These are phyloP conservation scores for Coregonus ussuriensis DNA, from an alignment of 2,797 vertebrate species.

Conservation along the genomic window DNA sequence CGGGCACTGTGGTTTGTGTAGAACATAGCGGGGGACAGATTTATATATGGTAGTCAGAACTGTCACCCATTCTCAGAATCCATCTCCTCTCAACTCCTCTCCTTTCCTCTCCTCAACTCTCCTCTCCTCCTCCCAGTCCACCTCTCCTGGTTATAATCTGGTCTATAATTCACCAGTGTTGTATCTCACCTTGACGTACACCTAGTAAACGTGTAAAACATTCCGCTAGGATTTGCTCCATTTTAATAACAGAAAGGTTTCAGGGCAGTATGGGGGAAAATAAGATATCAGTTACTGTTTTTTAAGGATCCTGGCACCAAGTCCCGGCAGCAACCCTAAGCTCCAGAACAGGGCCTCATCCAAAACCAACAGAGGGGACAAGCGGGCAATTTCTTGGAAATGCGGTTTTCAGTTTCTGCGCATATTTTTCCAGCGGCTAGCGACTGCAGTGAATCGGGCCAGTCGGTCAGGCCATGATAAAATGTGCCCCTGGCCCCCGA, in stretches of 20 bases:
- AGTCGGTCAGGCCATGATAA: slow-evolving; percentile 63
- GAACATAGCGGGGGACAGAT: slow-evolving; percentile 55
- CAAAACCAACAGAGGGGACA: slow-evolving; percentile 80
- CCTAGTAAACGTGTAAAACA: slow-evolving; percentile 81
- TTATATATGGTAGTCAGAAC: slow-evolving; percentile 64
- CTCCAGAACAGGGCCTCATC: slow-evolving; percentile 62
- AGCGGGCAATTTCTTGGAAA: slow-evolving; percentile 68
- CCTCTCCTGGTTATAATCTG: slow-evolving; percentile 71
- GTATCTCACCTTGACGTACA: slow-evolving; percentile 81
- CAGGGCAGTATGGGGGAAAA: slow-evolving; percentile 46
- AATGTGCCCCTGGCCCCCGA: slow-evolving; percentile 62
- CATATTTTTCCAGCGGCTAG: slow-evolving; percentile 71
- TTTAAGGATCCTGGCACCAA: slow-evolving; percentile 76
- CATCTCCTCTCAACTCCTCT: neutral
- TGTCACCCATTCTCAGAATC: slow-evolving; percentile 50
- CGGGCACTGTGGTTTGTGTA: slow-evolving; percentile 72
- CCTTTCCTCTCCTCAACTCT: slow-evolving; percentile 9
- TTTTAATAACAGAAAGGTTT: slow-evolving; percentile 78
- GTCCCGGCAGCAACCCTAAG: slow-evolving; percentile 60
- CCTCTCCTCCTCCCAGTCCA: slow-evolving; percentile 38
- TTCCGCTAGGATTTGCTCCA: slow-evolving; percentile 74
- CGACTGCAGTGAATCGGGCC: slow-evolving; percentile 25
- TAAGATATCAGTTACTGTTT: slow-evolving; percentile 77
- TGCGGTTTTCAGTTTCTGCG: slow-evolving; percentile 75
- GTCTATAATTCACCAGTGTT: slow-evolving; percentile 77